These are phyloP conservation scores for Chrysolina americana DNA, from an alignment of 2,888 invertebrate genomes.

Conservation along the genomic window DNA sequence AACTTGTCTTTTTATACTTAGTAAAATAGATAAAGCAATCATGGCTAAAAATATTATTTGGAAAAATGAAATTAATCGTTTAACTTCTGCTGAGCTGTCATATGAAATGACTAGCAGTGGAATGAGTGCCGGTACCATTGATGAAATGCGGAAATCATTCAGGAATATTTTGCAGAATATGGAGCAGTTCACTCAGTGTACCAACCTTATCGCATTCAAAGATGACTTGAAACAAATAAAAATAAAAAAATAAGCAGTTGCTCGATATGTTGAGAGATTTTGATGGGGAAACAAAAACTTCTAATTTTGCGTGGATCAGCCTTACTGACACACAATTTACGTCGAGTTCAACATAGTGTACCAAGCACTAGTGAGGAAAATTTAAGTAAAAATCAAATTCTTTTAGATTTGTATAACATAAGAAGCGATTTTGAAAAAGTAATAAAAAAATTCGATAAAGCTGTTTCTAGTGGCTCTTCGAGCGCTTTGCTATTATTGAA, in stretches of 20 bases:
- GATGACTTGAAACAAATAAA: not conserved
- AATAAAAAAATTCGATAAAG: not conserved
- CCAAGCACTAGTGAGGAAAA: not conserved
- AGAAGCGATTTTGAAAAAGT: slow-evolving; percentile 1
- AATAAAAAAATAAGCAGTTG: not conserved
- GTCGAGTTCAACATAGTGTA: not conserved
- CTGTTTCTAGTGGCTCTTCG: not conserved
- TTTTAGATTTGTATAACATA: not conserved
- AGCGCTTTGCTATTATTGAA: not conserved
- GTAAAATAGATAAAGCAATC: no score
- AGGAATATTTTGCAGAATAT: not conserved
- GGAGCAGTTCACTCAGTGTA: not conserved
- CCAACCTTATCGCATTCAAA: not conserved
- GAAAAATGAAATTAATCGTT: no score
- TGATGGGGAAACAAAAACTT: slow-evolving; percentile 1
- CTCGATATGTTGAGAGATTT: slow-evolving; percentile 1
- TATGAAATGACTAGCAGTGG: no score
- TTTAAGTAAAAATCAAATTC: not conserved
- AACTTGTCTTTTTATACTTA: no score
- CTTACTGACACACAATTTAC: not conserved
- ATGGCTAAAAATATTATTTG: no score
- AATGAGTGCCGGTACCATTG: no score
- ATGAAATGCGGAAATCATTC: slow-evolving; percentile 5
- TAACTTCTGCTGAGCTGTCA: no score
- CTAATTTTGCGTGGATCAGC: not conserved